Evolutionary conservation across 2,797 vertebrate species (phyloP).

Genomic region (Anguilla marmorata): DNA sequence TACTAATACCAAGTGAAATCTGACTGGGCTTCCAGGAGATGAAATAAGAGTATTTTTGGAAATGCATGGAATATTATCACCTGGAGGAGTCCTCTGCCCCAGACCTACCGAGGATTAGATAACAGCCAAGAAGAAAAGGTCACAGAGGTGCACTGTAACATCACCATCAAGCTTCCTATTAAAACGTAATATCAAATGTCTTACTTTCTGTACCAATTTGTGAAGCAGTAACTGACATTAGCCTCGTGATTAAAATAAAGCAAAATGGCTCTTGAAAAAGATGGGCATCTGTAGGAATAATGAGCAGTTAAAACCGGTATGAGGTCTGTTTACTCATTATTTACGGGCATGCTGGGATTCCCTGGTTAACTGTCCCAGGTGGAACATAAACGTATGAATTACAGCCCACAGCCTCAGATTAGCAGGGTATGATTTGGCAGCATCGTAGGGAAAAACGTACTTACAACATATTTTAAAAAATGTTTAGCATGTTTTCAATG

Average conservation of each 20-base stretch:
- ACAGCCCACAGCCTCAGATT: background rate
- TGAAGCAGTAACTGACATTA: background rate
- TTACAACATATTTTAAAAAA: background rate
- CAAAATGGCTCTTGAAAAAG: background rate
- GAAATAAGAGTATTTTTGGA: too few species aligned
- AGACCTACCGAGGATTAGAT: background rate
- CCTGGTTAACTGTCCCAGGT: background rate
- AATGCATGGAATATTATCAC: background rate
- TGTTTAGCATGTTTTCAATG: background rate
- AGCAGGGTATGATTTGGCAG: conserved; percentile 1
- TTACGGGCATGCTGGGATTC: conserved; percentile 6
- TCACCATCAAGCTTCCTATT: background rate
- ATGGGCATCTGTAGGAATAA: background rate
- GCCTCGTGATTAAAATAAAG: background rate
- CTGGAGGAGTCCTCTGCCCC: background rate
- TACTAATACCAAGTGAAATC: background rate
- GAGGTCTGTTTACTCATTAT: conserved; percentile 12
- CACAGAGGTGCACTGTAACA: background rate
- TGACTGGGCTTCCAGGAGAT: background rate
- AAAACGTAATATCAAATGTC: background rate
- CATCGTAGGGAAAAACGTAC: background rate
- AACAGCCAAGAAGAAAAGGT: background rate
- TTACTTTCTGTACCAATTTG: background rate
- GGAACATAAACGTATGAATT: conserved; percentile 15
- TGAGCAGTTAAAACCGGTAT: background rate